Percentiles rank a stretch among this genome's conserved stretches.
Conservation (phyloP, 2,113 vertebrate species). For the Malurus elegans region DNA sequence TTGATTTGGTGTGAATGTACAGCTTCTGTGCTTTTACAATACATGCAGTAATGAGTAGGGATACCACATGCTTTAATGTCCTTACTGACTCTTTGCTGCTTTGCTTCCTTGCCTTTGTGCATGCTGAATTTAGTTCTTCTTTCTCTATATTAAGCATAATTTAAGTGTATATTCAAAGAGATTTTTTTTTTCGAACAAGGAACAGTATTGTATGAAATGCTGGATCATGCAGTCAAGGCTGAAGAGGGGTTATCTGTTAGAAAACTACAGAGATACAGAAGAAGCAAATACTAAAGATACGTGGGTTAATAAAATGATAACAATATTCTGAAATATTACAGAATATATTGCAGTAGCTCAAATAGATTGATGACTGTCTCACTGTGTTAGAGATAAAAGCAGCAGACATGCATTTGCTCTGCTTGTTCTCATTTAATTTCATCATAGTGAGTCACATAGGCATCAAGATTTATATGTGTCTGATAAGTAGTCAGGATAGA, state of each 20-base stretch:
- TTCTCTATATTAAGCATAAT: not conserved
- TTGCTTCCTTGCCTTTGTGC: not conserved
- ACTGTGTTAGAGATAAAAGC: slow-evolving; percentile 44
- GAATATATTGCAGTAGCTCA: slow-evolving; percentile 15
- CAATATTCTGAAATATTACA: slow-evolving; percentile 10
- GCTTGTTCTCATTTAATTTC: slow-evolving; percentile 55
- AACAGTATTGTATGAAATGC: not conserved
- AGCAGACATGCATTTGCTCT: slow-evolving; percentile 43
- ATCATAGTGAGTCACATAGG: slow-evolving; percentile 53
- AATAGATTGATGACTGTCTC: slow-evolving; percentile 36
- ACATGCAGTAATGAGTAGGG: not conserved
- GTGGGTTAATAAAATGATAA: slow-evolving; percentile 24
- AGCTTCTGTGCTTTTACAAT: slow-evolving; percentile 36
- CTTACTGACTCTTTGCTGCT: not conserved
- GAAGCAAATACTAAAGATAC: not conserved
- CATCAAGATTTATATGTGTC: slow-evolving; percentile 58
- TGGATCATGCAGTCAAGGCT: not conserved
- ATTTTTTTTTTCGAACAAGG: not conserved
- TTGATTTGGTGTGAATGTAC: slow-evolving; percentile 16
- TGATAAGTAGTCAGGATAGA: slow-evolving; percentile 41
- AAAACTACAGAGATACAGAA: not conserved
- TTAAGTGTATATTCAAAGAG: not conserved
- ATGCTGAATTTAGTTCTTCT: not conserved
- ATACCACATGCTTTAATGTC: not conserved
- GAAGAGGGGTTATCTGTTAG: not conserved